phyloP scores from a whole-genome alignment of 2,797 vertebrate genomes.

The Trematomus bernacchii region DNA sequence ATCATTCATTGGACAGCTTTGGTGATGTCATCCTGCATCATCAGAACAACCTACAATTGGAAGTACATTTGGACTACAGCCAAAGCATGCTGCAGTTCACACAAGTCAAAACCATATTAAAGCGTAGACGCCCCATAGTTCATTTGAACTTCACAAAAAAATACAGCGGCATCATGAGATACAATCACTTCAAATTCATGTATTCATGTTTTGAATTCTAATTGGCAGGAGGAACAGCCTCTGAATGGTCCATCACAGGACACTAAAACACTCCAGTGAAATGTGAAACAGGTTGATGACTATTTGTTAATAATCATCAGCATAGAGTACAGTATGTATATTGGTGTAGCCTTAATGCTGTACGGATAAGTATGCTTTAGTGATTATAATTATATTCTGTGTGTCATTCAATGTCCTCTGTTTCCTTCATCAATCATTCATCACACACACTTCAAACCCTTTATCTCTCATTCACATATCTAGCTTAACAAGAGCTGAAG shows the following conservation, averaged over 20 bases:
- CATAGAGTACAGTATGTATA: neutral
- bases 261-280: conserved; percentile 33
- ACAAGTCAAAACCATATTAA: neutral
- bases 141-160: neutral
- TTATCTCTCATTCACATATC: neutral
- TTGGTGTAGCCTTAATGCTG: conserved; percentile 3
- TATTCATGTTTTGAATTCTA: neutral
- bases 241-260: conserved; percentile 15
- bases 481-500: conserved; percentile 2
- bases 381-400: conserved; percentile 13
- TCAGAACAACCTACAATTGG: neutral
- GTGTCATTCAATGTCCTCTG: conserved; percentile 1
- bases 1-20: neutral
- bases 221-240: neutral
- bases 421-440: neutral
- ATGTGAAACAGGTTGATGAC: conserved; percentile 10
- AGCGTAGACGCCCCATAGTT: neutral
- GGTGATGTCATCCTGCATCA: neutral
- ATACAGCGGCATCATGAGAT: neutral
- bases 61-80: neutral
- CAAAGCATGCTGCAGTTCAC: neutral
- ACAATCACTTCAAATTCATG: neutral
- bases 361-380: conserved; percentile 1
- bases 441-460: conserved; percentile 11
- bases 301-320: neutral